These are phyloP conservation scores for Narcine bancroftii DNA, from an alignment of 2,113 vertebrate genomes.

Conservation along the genomic window DNA sequence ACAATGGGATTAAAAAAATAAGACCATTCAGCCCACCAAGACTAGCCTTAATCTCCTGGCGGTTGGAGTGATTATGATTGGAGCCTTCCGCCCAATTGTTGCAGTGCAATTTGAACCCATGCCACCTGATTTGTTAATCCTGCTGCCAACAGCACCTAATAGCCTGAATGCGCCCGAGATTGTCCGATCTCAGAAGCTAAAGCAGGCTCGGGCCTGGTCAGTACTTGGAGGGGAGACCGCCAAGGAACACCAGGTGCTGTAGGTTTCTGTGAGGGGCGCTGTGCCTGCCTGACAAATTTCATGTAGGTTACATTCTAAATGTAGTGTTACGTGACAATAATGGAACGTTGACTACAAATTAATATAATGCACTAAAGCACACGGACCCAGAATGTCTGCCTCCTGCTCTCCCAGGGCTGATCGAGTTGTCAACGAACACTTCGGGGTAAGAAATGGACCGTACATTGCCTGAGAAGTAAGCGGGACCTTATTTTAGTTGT, in stretches of 20 bases:
- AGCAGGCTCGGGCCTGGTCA: no score
- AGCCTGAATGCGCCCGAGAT: no score
- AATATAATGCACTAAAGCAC: neutral
- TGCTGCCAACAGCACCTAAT: no score
- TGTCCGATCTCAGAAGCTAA: no score
- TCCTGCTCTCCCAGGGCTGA: neutral
- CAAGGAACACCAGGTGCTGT: no score
- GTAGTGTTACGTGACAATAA: no score
- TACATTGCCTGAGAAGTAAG: constrained; percentile 19
- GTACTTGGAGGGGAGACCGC: no score
- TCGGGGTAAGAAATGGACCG: neutral
- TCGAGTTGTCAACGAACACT: neutral
- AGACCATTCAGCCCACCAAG: neutral
- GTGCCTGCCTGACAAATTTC: no score
- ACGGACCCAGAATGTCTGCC: neutral
- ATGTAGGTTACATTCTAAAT: no score
- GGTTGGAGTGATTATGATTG: neutral
- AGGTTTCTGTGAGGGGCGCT: no score
- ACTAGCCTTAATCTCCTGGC: neutral
- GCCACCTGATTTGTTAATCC: neutral
- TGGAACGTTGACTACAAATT: neutral
- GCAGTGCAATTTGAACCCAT: neutral
- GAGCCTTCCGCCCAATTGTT: neutral
- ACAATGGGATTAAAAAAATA: neutral
- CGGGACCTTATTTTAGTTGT: neutral